Percentiles rank a stretch among this genome's conserved stretches.
These are phyloP conservation scores for Dolichopus griseipennis DNA, from an alignment of 2,888 invertebrate genomes.

Conservation along the genomic window DNA sequence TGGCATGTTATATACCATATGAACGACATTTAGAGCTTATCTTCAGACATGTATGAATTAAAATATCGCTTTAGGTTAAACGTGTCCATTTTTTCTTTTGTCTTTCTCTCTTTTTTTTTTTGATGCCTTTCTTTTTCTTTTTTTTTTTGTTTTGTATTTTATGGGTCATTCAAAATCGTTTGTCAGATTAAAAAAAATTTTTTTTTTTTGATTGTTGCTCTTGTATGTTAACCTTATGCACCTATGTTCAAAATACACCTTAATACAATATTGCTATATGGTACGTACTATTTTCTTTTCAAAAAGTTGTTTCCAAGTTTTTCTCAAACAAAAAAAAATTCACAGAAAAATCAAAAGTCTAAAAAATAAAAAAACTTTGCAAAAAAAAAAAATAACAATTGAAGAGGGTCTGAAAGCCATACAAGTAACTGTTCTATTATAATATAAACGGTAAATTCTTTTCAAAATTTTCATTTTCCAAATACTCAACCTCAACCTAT, in stretches of 20 bases:
- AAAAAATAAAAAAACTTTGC: no score
- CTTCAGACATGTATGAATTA: not conserved
- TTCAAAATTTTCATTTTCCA: not conserved
- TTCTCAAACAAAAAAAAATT: no score
- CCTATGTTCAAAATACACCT: no score
- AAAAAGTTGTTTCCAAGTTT: no score
- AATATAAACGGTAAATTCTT: not conserved
- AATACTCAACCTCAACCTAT: no score
- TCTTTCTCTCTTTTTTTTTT: not conserved
- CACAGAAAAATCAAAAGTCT: no score
- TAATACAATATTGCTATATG: no score
- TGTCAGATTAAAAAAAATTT: not conserved
- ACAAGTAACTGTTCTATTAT: not conserved
- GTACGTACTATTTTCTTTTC: not conserved
- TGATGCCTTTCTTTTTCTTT: no score
- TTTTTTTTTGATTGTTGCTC: not conserved
- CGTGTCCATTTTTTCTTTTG: not conserved
- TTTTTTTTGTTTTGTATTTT: not conserved
- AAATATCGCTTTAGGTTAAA: conserved; percentile 1
- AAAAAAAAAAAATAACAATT: not conserved
- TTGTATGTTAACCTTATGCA: not conserved
- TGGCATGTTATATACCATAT: not conserved
- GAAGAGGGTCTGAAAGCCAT: not conserved
- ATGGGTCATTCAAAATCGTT: not conserved
- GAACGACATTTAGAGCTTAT: not conserved